Percentiles rank a stretch among this genome's conserved stretches.
These are phyloP conservation scores for Zaprionus tsacasi DNA, from an alignment of 1,140 invertebrate genomes.

Conservation along the genomic window DNA sequence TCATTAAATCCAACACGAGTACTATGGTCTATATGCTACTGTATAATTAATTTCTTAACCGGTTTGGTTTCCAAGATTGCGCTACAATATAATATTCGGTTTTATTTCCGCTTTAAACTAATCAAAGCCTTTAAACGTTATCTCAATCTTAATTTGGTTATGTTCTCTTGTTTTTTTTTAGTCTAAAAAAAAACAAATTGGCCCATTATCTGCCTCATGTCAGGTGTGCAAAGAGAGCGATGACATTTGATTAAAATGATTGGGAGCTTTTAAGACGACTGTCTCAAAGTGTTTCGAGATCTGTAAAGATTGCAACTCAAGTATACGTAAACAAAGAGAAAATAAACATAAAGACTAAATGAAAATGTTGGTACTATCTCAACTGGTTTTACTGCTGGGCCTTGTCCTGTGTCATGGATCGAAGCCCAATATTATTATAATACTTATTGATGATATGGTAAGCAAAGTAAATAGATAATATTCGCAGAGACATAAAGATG, in stretches of 20 bases:
- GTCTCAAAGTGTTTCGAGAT: not conserved
- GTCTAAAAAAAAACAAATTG: not conserved
- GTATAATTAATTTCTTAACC: slow-evolving; percentile 4
- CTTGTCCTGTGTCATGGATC: slow-evolving; percentile 15
- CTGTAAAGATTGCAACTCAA: not conserved
- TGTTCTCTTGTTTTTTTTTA: not conserved
- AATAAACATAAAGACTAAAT: slow-evolving; percentile 3
- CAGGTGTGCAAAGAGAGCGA: slow-evolving; percentile 8
- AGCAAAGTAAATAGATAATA: not conserved
- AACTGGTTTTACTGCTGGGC: slow-evolving; percentile 7
- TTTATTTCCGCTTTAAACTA: not conserved
- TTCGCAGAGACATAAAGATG: too few species aligned
- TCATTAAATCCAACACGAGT: not conserved
- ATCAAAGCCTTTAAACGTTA: not conserved
- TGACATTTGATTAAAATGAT: slow-evolving; percentile 1
- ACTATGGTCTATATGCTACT: not conserved
- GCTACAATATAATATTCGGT: not conserved
- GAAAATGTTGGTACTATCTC: not conserved
- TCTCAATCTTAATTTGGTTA: not conserved
- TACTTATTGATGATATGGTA: slow-evolving; percentile 78
- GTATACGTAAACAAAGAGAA: slow-evolving; percentile 7
- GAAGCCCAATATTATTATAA: slow-evolving; percentile 75
- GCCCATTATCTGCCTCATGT: not conserved
- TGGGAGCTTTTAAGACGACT: not conserved
- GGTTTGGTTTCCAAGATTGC: not conserved